Conservation (phyloP, 2,113 vertebrate species). For the Colius striatus region DNA sequence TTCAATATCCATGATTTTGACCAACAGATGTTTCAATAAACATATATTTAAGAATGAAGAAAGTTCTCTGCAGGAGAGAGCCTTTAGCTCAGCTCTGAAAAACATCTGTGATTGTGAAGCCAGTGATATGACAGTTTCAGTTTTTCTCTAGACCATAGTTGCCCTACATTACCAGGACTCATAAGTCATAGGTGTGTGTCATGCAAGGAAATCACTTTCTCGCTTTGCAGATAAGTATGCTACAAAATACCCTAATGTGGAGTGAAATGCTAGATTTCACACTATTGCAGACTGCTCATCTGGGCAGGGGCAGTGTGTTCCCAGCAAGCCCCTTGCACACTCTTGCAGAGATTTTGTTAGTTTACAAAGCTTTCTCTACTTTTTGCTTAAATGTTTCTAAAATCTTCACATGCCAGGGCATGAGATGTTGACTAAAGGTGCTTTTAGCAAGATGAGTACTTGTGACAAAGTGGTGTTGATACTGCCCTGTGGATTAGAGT, state of each 20-base stretch:
- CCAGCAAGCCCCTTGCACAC: background rate
- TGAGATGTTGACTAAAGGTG: background rate
- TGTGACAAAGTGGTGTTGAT: background rate
- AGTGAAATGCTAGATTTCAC: background rate
- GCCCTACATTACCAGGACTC: background rate
- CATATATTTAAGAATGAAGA: background rate
- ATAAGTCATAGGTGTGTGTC: background rate
- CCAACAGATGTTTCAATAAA: background rate
- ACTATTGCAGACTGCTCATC: background rate
- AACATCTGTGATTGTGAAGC: background rate
- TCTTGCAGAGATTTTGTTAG: background rate
- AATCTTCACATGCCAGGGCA: background rate
- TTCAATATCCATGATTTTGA: background rate
- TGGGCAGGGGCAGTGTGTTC: background rate
- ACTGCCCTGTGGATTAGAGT: background rate
- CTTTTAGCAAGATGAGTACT: background rate
- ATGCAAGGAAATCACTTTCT: background rate
- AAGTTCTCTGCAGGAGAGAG: background rate
- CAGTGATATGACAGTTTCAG: accelerated
- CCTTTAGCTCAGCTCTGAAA: background rate
- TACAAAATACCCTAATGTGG: too few species aligned
- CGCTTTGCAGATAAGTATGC: background rate
- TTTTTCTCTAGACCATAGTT: background rate
- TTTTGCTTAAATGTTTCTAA: background rate
- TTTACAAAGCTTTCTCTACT: background rate